Evolutionary conservation across 2,888 invertebrate species (phyloP).

Genomic region (Tiliacea citrago): DNA sequence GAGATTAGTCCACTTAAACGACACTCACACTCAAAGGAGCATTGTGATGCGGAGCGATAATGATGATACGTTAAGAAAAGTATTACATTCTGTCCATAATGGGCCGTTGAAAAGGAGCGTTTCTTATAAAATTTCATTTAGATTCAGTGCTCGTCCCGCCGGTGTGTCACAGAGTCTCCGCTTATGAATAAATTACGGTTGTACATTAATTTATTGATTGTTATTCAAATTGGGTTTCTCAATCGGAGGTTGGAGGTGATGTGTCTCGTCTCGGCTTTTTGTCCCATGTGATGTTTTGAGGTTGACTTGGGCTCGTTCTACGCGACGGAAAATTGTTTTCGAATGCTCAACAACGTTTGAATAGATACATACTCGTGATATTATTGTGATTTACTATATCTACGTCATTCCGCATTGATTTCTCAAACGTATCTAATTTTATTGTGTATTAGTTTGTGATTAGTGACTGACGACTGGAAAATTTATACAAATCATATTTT

Average conservation of each 20-base stretch:
- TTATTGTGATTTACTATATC: constrained; percentile 69
- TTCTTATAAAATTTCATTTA: constrained; percentile 89
- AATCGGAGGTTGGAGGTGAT: constrained; percentile 89
- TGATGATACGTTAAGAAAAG: constrained; percentile 89
- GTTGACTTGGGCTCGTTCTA: constrained; percentile 78
- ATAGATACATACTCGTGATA: constrained; percentile 69
- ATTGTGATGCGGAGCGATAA: constrained; percentile 86
- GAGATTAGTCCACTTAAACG: constrained; percentile 89
- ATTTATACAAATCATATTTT: constrained; percentile 69
- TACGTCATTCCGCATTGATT: constrained; percentile 77
- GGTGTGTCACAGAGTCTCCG: constrained; percentile 82
- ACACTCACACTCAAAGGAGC: constrained; percentile 82
- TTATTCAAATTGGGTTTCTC: constrained; percentile 90
- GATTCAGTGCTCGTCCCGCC: constrained; percentile 87
- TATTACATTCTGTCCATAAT: constrained; percentile 86
- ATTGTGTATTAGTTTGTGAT: constrained; percentile 73
- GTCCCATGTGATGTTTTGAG: constrained; percentile 80
- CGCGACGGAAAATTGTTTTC: constrained; percentile 79
- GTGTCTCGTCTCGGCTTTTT: constrained; percentile 84
- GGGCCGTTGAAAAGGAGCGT: constrained; percentile 85
- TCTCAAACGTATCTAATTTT: constrained; percentile 77
- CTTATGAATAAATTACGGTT: constrained; percentile 88
- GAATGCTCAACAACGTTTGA: constrained; percentile 73
- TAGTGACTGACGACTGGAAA: constrained; percentile 78
- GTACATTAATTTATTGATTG: constrained; percentile 91